Conservation (phyloP, 2,888 invertebrate genomes). For the Rhamnusium bicolor region DNA sequence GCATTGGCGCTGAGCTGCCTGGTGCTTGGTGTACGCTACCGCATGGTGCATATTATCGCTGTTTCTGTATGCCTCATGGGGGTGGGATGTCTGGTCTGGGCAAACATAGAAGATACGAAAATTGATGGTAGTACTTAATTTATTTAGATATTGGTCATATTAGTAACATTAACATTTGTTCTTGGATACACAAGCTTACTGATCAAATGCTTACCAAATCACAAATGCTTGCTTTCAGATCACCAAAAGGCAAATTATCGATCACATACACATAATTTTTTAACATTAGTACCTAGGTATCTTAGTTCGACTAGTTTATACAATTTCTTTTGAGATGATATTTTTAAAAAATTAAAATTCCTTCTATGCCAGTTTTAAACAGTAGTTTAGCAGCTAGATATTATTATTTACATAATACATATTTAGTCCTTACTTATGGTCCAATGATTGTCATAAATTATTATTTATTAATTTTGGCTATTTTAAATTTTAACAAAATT, state of each 20-base stretch:
- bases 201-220: not conserved
- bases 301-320: too few species aligned
- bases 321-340: too few species aligned
- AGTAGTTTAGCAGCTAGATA: too few species aligned
- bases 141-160: not conserved
- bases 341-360: too few species aligned
- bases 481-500: too few species aligned
- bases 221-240: not conserved
- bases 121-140: constrained; percentile 72
- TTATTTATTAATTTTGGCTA: too few species aligned
- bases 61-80: constrained; percentile 87
- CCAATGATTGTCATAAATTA: too few species aligned
- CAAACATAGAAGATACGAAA: constrained; percentile 83
- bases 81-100: constrained; percentile 87
- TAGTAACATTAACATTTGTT: not conserved
- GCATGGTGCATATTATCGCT: constrained; percentile 84
- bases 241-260: not conserved
- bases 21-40: constrained; percentile 83
- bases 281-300: not conserved
- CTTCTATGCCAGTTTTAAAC: too few species aligned
- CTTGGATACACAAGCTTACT: not conserved
- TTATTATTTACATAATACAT: too few species aligned
- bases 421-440: too few species aligned
- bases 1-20: constrained; percentile 85
- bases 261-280: not conserved